Evolutionary conservation across 2,113 vertebrate genomes (phyloP).

Genomic region (Rhadina sibilatrix): DNA sequence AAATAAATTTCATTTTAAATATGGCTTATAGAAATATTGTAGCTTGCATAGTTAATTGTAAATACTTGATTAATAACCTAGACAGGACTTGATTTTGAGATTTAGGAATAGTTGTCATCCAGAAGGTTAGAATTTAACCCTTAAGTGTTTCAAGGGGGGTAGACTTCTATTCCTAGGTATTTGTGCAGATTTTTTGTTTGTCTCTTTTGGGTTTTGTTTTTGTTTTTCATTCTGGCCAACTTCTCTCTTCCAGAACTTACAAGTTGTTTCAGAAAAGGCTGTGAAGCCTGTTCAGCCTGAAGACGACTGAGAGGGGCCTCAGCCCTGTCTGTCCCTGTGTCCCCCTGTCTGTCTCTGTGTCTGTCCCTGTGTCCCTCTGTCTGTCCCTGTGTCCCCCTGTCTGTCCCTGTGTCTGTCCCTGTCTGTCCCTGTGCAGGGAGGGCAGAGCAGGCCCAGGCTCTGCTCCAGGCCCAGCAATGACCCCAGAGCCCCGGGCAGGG

Average conservation of each 20-base stretch:
- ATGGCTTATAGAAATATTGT: not conserved
- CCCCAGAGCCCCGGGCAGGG: too few relatives aligned
- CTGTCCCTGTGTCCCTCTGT: not conserved
- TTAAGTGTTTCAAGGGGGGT: not conserved
- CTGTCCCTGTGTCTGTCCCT: not conserved
- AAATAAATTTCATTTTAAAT: not conserved
- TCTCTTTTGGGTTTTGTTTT: not conserved
- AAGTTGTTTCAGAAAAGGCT: not conserved
- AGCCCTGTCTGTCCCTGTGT: not conserved
- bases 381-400: not conserved
- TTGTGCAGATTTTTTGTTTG: not conserved
- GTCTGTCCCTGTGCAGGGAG: not conserved
- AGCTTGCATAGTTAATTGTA: not conserved
- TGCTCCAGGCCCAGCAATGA: too few relatives aligned
- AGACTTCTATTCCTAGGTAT: not conserved
- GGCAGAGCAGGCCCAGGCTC: not conserved
- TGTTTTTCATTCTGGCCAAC: not conserved
- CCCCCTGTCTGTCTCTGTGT: not conserved
- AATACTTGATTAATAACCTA: not conserved
- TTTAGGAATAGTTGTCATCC: not conserved
- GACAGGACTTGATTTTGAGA: not conserved
- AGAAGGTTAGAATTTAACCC: not conserved
- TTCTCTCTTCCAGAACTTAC: not conserved
- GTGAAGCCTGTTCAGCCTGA: not conserved
- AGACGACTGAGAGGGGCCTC: not conserved